Conservation (phyloP, 2,888 invertebrate genomes). For the Thumatha senex region DNA sequence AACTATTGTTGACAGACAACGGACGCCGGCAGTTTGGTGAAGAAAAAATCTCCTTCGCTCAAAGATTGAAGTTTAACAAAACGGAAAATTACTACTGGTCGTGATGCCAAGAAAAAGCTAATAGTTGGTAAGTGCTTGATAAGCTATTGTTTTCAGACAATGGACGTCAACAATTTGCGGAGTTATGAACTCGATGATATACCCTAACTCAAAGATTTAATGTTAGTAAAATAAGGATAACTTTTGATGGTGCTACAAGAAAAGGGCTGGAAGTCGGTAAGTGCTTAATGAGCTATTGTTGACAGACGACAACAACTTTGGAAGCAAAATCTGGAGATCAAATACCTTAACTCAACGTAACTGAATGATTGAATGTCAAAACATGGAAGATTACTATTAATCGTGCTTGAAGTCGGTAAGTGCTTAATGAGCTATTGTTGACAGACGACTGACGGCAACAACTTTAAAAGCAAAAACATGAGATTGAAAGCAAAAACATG, state of each 20-base stretch:
- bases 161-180: background rate
- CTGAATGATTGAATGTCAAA: no score
- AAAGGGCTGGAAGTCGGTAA: background rate
- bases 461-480: background rate
- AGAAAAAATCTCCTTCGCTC: background rate
- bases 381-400: no score
- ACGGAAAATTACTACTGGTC: no score
- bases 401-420: background rate
- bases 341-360: no score
- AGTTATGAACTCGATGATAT: no score
- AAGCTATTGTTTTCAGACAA: background rate
- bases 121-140: background rate
- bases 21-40: background rate
- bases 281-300: conserved; percentile 17
- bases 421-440: conserved; percentile 2
- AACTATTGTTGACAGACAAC: conserved; percentile 4
- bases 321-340: no score
- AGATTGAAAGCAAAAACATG: no score
- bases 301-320: conserved; percentile 9
- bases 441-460: background rate
- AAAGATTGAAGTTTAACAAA: no score
- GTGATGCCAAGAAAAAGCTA: background rate
- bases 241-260: no score
- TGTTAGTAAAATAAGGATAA: no score
- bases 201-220: no score